A percentile compares a stretch with the other conserved stretches of the same genome.
phyloP scores from a whole-genome alignment of 2,113 vertebrate species.

The Sinocyclocheilus grahami region DNA sequence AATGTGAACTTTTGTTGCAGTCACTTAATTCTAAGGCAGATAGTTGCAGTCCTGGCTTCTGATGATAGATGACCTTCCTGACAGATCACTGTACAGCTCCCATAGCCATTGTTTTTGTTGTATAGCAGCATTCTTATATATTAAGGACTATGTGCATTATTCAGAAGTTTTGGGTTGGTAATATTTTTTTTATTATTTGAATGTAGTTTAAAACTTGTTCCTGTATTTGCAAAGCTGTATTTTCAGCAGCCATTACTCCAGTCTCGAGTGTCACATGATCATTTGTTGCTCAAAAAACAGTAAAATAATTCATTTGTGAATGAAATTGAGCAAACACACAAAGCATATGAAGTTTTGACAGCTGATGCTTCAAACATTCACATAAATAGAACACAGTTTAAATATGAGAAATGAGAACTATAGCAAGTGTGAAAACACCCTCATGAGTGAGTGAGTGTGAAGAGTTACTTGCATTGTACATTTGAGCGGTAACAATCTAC shows the following conservation, averaged over 20 bases:
- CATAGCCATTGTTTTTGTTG: neutral
- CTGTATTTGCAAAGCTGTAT: neutral
- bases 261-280: neutral
- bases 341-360: neutral
- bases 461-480: neutral
- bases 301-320: neutral
- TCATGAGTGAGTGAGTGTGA: neutral
- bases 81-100: neutral
- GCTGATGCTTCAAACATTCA: neutral
- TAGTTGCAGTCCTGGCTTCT: neutral
- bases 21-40: neutral
- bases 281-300: neutral
- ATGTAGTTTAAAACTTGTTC: neutral
- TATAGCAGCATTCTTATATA: neutral
- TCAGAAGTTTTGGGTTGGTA: neutral
- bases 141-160: neutral
- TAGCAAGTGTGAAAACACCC: neutral
- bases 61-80: neutral
- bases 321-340: neutral
- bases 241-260: neutral
- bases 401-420: no score
- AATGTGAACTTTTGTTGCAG: neutral
- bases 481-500: neutral
- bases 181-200: neutral
- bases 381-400: no score